phyloP scores from a whole-genome alignment of 2,797 vertebrate genomes.

The Zalophus californianus region DNA sequence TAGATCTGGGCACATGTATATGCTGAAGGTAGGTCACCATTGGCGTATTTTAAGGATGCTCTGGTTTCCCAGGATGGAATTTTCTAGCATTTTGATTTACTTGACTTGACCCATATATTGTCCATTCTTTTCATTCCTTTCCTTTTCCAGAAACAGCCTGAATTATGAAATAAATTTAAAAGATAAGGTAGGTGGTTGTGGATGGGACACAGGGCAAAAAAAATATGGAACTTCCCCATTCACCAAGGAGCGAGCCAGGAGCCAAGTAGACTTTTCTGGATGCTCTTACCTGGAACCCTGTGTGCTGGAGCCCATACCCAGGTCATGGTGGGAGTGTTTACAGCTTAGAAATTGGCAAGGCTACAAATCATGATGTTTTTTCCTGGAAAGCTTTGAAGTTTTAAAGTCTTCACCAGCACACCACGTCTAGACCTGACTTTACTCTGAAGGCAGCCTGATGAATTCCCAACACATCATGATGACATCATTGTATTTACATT shows the following conservation, averaged over 20 bases:
- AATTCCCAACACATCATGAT: background rate
- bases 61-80: background rate
- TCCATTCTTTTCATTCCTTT: background rate
- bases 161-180: background rate
- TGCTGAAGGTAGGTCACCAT: background rate
- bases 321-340: background rate
- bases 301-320: accelerated
- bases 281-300: background rate
- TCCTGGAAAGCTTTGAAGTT: background rate
- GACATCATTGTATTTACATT: too few species aligned
- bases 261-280: background rate
- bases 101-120: background rate
- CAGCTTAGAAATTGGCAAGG: background rate
- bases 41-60: background rate
- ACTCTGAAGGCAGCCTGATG: background rate
- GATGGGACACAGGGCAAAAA: background rate
- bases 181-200: background rate
- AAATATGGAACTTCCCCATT: background rate
- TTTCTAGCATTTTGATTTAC: background rate
- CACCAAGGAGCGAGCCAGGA: background rate
- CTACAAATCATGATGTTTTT: background rate
- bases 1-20: background rate
- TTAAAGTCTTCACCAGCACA: background rate
- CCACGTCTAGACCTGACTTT: background rate
- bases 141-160: background rate